Evolutionary conservation across 92 coral and sea anemone genomes (phyloP).

Genomic region (Epizoanthus fatuus): DNA sequence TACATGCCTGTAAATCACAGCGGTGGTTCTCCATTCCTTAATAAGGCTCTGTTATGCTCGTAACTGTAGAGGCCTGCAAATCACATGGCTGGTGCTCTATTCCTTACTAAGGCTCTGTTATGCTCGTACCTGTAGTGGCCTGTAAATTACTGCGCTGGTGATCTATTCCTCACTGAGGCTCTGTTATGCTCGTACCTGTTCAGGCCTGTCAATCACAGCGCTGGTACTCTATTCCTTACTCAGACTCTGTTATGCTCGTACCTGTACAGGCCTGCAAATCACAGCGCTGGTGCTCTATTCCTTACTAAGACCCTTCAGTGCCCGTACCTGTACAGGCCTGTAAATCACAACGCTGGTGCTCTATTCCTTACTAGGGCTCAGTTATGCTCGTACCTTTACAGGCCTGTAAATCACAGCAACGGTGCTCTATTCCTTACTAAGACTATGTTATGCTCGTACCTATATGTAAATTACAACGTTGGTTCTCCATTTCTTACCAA

Average conservation of each 20-base stretch:
- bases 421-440: background rate
- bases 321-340: constrained; percentile 29
- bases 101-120: too few species aligned
- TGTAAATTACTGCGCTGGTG: constrained; percentile 5
- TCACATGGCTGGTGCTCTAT: background rate
- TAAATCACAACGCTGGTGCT: background rate
- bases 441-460: background rate
- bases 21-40: background rate
- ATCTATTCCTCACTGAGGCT: background rate
- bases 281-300: too few species aligned
- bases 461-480: constrained; percentile 14
- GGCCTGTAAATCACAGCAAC: constrained; percentile 3
- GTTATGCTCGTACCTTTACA: constrained; percentile 8
- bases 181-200: constrained; percentile 3
- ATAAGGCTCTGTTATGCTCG: background rate
- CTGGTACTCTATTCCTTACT: background rate
- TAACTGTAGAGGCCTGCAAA: background rate
- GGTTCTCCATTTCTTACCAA: background rate
- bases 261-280: too few species aligned
- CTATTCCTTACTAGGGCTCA: too few species aligned
- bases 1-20: constrained; percentile 11
- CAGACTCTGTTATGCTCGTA: too few species aligned
- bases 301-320: too few species aligned
- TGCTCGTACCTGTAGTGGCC: constrained; percentile 18
- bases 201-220: constrained; percentile 11